phyloP scores from a whole-genome alignment of 2,797 vertebrate species.

The Sebastes glaucus region DNA sequence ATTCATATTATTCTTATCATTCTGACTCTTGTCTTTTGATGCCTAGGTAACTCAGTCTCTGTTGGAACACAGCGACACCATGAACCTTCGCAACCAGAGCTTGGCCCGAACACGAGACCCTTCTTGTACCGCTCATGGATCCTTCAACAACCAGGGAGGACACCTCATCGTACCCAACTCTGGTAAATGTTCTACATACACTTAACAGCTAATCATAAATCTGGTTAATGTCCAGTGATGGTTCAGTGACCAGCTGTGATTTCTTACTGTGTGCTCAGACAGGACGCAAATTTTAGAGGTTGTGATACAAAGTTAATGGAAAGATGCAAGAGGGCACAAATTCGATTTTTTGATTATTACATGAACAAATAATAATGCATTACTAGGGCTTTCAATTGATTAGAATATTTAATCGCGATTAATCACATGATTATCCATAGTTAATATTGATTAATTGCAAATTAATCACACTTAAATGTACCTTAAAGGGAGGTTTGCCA shows the following conservation, averaged over 20 bases:
- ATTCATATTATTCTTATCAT: background rate
- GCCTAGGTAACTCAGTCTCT: constrained; percentile 89
- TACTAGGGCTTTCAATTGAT: too few relatives aligned
- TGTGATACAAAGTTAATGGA: background rate
- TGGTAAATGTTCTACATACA: constrained; percentile 75
- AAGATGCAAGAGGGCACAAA: background rate
- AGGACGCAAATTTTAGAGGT: background rate
- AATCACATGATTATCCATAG: too few relatives aligned
- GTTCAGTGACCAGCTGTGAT: background rate
- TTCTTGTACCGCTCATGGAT: constrained; percentile 91
- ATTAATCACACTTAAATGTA: too few relatives aligned
- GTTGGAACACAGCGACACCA: constrained; percentile 87
- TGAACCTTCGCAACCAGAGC: constrained; percentile 91
- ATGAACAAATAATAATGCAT: background rate
- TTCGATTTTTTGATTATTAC: accelerated
- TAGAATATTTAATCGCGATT: too few relatives aligned
- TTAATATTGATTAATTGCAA: too few relatives aligned
- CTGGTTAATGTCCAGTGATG: background rate
- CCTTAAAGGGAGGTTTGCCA: too few relatives aligned
- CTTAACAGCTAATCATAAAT: background rate
- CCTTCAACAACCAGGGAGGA: constrained; percentile 93
- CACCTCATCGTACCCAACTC: constrained; percentile 94
- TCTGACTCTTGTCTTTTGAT: background rate
- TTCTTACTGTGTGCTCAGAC: background rate
- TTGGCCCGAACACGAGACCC: constrained; percentile 90